phyloP scores from a whole-genome alignment of 2,888 invertebrate species.

The Norana najaformis region DNA sequence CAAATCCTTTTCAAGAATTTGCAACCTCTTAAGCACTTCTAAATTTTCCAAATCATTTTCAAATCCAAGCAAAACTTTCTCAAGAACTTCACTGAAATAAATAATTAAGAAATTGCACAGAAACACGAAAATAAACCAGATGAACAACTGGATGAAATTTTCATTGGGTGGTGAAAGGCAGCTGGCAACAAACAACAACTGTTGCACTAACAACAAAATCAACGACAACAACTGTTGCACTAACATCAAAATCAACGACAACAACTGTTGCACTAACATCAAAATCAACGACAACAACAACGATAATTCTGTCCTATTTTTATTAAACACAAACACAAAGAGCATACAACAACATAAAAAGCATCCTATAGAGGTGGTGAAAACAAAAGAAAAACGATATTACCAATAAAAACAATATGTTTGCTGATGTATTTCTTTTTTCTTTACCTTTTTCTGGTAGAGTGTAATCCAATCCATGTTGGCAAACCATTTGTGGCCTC shows the following conservation, averaged over 20 bases:
- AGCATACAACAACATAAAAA: background rate
- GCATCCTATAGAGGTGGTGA: too few species aligned
- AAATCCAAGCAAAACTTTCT: background rate
- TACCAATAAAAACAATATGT: too few species aligned
- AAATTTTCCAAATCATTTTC: too few species aligned
- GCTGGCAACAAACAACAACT: background rate
- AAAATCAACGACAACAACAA: background rate
- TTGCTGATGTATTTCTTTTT: background rate
- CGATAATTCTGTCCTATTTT: background rate
- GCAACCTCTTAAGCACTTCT: too few species aligned
- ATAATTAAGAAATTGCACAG: background rate
- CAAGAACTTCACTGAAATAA: background rate
- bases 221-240: background rate
- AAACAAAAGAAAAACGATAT: too few species aligned
- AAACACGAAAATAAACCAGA: background rate
- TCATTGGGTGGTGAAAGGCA: background rate
- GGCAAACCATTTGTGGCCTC: slow-evolving; percentile 34
- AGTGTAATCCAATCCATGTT: slow-evolving; percentile 34
- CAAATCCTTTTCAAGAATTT: too few species aligned
- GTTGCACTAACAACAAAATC: background rate
- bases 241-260: background rate
- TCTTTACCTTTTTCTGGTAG: slow-evolving; percentile 30
- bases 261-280: background rate
- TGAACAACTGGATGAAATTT: background rate
- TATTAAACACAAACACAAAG: background rate